phyloP scores from a whole-genome alignment of 2,888 invertebrate species.

The Gymnoscelis rufifasciata region DNA sequence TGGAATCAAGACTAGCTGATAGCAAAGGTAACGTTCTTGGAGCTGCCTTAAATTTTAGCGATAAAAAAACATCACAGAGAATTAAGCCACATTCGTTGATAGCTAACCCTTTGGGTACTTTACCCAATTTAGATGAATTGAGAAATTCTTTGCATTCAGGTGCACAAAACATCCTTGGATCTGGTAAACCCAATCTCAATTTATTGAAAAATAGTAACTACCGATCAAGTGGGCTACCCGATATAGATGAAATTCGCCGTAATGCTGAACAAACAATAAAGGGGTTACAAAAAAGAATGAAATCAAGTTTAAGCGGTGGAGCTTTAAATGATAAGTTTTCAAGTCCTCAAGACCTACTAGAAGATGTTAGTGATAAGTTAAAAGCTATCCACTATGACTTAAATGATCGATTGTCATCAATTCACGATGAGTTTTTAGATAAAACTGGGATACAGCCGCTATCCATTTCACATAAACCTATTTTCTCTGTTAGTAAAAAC shows the following conservation, averaged over 20 bases:
- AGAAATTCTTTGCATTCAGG: constrained; percentile 22
- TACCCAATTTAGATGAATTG: constrained; percentile 36
- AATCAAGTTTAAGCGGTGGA: constrained; percentile 36
- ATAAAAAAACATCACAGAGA: constrained; percentile 21
- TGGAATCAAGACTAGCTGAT: constrained; percentile 39
- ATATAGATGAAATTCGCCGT: constrained; percentile 39
- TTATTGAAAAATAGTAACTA: constrained; percentile 25
- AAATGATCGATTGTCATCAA: constrained; percentile 50
- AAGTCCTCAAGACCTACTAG: constrained; percentile 44
- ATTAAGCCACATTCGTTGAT: constrained; percentile 24
- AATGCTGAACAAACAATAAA: constrained; percentile 46
- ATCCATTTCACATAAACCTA: constrained; percentile 10
- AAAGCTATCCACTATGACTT: constrained; percentile 54
- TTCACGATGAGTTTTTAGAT: constrained; percentile 46
- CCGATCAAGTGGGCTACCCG: constrained; percentile 15
- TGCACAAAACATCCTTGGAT: constrained; percentile 29
- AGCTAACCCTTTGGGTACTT: constrained; percentile 22
- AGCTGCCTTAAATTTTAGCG: constrained; percentile 34
- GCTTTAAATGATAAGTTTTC: constrained; percentile 32
- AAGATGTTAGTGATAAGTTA: constrained; percentile 56
- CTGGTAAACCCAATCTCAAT: constrained; percentile 30
- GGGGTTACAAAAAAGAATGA: constrained; percentile 43
- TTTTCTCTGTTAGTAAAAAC: constrained; percentile 6
- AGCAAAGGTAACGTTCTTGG: constrained; percentile 35
- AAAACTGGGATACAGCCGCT: constrained; percentile 32